Base-by-base conservation (phyloP, 2,888 invertebrate species). In the Eustalomyia histrio region DNA sequence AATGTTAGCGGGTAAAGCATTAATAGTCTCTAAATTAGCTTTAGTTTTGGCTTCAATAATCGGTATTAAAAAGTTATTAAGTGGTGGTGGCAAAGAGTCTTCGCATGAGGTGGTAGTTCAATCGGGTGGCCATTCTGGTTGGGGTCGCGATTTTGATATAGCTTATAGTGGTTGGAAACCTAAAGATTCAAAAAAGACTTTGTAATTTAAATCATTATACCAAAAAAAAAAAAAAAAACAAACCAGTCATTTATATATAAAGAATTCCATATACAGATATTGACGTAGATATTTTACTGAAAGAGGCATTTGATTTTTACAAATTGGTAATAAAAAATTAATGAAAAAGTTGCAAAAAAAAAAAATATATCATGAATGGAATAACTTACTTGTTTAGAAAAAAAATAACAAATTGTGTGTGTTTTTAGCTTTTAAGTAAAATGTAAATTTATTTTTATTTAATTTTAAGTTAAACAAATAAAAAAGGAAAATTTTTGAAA, bases 21-120 rank as follows among this genome's bases (percentile, higher is more conserved):
- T 96, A 83, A 96, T 96, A 85, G 95, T 96, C 61, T 95, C 96
- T 83, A 96, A 96, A 88, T 90, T 96, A 84, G 96, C 96, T 0
- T 90, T 96, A 69, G 95, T 96, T 0, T 91, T 96, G 64, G 96
- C 96, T 78, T 95, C 94, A 84, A 96, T 96, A 85, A 95, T 96
- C 84, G 96, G 96, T 3, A 91, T 97, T 89, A 96, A 96, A 92
- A 96, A 96, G 87, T 92, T 97, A 35, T 91, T 96, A 58, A 92
- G 94, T 2, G 93, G 93, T 39, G 92, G 93, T 7, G 93, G 93
- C 75, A 90, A 90, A 83, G 94, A 94, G 75, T 92, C 93, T 69
- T 93, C 93, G 16, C 94, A 94, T 85, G 94, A 94, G 85, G 93
- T 95, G 29, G 95, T 95, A 0, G 94, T 95, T 14, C 93, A 93